Conservation (phyloP, 2,888 invertebrate genomes). For the Ischnura elegans region DNA sequence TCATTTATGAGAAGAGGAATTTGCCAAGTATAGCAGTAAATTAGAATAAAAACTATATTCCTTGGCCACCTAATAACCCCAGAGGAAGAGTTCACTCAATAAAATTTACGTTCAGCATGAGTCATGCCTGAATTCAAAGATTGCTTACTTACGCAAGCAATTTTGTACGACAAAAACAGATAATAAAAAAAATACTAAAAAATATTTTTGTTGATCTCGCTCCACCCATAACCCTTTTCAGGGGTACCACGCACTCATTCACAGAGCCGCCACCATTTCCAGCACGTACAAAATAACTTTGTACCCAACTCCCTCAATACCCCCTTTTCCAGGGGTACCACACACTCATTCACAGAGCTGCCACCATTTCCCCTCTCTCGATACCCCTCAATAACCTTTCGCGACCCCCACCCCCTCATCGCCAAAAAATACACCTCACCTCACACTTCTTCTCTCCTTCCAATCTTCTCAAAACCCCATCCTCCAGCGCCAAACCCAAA, state of each 20-base stretch:
- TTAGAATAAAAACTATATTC: too few relatives aligned
- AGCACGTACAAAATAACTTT: too few relatives aligned
- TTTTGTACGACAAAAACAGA: too few relatives aligned
- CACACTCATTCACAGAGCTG: neutral
- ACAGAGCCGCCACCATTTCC: neutral
- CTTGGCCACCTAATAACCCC: too few relatives aligned
- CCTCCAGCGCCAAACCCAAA: neutral
- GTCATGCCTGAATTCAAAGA: too few relatives aligned
- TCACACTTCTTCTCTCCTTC: neutral
- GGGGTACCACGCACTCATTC: neutral
- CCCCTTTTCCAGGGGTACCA: neutral
- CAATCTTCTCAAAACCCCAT: neutral
- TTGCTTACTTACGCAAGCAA: too few relatives aligned
- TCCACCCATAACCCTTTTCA: neutral
- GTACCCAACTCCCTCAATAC: neutral
- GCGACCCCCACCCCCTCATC: neutral
- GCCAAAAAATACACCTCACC: too few relatives aligned
- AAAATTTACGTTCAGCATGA: too few relatives aligned
- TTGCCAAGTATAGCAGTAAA: too few relatives aligned
- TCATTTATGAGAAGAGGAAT: too few relatives aligned
- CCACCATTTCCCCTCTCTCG: neutral
- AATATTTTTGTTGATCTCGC: neutral
- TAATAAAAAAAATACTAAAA: too few relatives aligned
- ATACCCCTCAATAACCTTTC: neutral
- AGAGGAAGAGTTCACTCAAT: too few relatives aligned